Evolutionary conservation across 1,140 invertebrate genomes (phyloP), one percentile per base, ranked within the genome.

Genomic region (Lysiphlebus fabarum): DNA sequence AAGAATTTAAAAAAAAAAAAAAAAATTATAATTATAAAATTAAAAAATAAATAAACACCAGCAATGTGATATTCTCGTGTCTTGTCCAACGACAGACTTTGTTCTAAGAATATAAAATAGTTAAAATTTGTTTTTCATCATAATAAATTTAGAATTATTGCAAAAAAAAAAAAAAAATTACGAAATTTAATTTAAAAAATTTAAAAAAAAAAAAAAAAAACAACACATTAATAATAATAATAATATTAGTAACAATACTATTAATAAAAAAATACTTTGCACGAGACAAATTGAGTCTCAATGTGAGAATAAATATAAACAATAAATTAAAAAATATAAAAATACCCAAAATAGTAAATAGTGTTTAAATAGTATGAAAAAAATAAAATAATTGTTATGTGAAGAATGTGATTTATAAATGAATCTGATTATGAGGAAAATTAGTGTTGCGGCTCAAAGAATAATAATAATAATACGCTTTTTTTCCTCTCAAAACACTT

Each of bases 11-110:
- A 50, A 14, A 37, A 37, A 34, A 58, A 41, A n/a, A 51, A 43
- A 34, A 37, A 53, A 9, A 47, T n/a, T n/a, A n/a, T n/a, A n/a
- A n/a, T n/a, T n/a, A n/a, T n/a, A n/a, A n/a, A n/a, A 38, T 48
- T n/a, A 14, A 59, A 62, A 54, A 40, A 49, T 36, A 58, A 53
- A 59, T 59, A 70, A 66, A 78, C 72, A 74, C 71, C 70, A 68
- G 70, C 70, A 75, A 75, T 78, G 76, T 78, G 74, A 78, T 78
- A 78, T 76, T 78, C 76, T 78, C 74, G 76, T 78, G 76, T 78
- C 74, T 78, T 78, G 76, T 78, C 71, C 66, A 70, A 78, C 74
- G 72, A 74, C 73, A 76, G 73, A 75, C 72, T 71, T 75, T 76
- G 70, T 75, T 72, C 65, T 68, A 73, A 77, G 71, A 67, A 72